Base-by-base conservation (phyloP, 2,797 vertebrate genomes). In the Smutsia gigantea region DNA sequence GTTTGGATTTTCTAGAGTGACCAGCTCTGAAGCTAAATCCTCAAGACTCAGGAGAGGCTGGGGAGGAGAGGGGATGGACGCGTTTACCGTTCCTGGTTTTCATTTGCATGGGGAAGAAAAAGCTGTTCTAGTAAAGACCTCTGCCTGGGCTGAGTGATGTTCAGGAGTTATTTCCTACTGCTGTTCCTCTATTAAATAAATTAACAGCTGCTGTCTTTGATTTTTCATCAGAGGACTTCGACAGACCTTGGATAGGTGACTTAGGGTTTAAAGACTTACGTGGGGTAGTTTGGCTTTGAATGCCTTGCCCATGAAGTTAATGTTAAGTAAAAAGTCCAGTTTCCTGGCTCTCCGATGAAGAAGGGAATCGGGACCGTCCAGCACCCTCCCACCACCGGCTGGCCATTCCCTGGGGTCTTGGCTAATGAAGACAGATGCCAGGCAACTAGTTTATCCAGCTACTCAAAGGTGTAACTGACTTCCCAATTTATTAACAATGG, bases 401-500 rank as follows among this genome's bases (percentile, higher is more conserved):
- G 1, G n/a, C 49, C 49, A 59, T 84, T 95, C 98, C 95, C 92
- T 86, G 90, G 79, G 42, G 37, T 86, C 68, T 63, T 87, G 93
- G 96, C 96, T 83, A 96, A 97, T 98, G 97, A 98, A 98, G 97
- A 97, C 97, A 97, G 93, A 97, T 97, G 96, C 94, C 95, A 97
- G 83, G 85, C 85, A 98, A 69, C 90, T 53, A 96, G 97, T 97
- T 98, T 98, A 98, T 97, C 92, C 94, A 98, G 95, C 91, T 61
- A 85, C 83, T 97, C 75, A 96, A 93, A 98, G 69, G 91, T 98
- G 94, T 97, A 98, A 96, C 96, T 97, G 94, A 97, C 96, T 98
- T 98, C 97, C 95, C 97, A 97, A 97, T 98, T 98, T 98, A 98
- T 98, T 98, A 98, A 95, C 95, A 97, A 81, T 90, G 87, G 64